A percentile compares a stretch with the other conserved stretches of the same genome.
Conservation (phyloP, 2,113 vertebrate species). For the Grammomys dolichurus region DNA sequence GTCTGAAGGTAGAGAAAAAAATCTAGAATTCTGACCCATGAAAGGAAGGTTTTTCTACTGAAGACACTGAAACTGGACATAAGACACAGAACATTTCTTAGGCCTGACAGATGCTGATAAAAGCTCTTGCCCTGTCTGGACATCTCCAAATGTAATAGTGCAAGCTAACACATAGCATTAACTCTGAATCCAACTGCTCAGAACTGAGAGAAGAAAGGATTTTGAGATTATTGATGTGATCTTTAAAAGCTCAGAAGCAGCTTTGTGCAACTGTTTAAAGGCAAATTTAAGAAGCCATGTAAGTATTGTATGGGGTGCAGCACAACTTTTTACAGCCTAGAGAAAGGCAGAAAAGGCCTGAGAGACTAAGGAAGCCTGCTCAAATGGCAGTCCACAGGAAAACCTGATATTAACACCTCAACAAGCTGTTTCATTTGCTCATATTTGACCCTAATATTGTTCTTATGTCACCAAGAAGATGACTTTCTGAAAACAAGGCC, state of each 20-base stretch:
- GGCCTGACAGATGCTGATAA: not conserved
- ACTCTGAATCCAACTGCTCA: conserved; percentile 1
- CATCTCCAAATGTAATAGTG: not conserved
- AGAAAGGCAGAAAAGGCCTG: not conserved
- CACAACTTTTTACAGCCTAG: accelerated
- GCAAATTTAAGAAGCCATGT: not conserved
- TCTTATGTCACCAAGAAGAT: not conserved
- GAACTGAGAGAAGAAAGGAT: conserved; percentile 44
- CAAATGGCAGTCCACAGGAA: not conserved
- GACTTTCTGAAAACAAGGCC: not conserved
- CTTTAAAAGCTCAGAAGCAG: conserved; percentile 39
- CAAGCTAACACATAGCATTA: not conserved
- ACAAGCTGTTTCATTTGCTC: not conserved
- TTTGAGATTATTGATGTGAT: conserved; percentile 5
- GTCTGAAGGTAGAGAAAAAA: not conserved
- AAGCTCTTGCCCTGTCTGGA: not conserved
- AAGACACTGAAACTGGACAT: conserved; percentile 35
- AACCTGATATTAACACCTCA: not conserved
- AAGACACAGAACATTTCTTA: not conserved
- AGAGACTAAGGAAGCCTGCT: not conserved
- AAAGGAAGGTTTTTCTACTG: not conserved
- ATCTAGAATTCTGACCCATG: not conserved
- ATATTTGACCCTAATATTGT: not conserved
- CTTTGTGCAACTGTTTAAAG: conserved; percentile 35
- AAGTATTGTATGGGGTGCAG: not conserved